These are phyloP conservation scores for Drosophila imparisetae DNA, from an alignment of 2,888 invertebrate species.

Conservation along the genomic window DNA sequence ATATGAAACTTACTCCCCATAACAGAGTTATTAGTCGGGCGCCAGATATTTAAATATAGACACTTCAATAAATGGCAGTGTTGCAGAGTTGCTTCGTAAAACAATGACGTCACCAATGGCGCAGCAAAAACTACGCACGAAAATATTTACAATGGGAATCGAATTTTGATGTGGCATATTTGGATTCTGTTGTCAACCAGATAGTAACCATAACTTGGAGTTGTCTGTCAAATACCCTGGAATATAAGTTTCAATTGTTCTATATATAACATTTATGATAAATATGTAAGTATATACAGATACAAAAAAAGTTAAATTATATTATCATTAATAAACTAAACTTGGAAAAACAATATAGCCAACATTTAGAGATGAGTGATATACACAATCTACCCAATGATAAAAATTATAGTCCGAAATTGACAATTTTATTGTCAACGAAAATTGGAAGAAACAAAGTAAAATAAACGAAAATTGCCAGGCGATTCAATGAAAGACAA, in stretches of 20 bases:
- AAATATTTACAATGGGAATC: conserved; percentile 47
- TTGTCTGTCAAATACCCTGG: conserved; percentile 23
- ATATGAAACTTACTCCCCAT: conserved; percentile 3
- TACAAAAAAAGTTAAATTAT: not conserved
- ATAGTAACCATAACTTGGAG: not conserved
- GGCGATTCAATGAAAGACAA: conserved; percentile 74
- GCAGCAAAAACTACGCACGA: conserved; percentile 41
- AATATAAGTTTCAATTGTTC: not conserved
- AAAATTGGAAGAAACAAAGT: conserved; percentile 13
- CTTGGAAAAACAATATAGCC: not conserved
- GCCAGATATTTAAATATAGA: conserved; percentile 19
- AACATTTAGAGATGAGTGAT: not conserved
- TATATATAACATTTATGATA: not conserved
- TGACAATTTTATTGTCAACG: conserved; percentile 33
- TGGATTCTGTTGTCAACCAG: conserved; percentile 36
- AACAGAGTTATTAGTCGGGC: conserved; percentile 13
- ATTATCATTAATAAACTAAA: not conserved
- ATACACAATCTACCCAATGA: not conserved
- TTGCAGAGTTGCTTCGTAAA: conserved; percentile 13
- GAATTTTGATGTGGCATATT: conserved; percentile 3
- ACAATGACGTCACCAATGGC: conserved; percentile 58
- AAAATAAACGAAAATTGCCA: conserved; percentile 54
- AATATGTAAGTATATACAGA: not conserved
- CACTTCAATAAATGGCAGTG: conserved; percentile 27
- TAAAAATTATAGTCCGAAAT: not conserved